phyloP scores from a whole-genome alignment of 2,113 vertebrate genomes.

The Hydropotes inermis region DNA sequence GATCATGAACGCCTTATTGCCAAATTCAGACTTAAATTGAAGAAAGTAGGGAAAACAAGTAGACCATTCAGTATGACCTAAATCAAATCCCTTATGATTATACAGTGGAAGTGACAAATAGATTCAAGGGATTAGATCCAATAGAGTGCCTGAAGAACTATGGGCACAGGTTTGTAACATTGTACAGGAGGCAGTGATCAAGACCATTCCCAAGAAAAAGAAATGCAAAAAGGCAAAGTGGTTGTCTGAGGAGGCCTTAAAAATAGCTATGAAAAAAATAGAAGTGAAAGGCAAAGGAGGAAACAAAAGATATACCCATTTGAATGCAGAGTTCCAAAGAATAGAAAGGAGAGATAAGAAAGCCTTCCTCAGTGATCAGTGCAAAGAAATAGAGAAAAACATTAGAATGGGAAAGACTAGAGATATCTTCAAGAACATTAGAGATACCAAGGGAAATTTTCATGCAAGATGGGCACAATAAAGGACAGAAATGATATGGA shows the following conservation, averaged over 20 bases:
- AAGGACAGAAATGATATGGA: neutral
- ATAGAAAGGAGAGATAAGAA: neutral
- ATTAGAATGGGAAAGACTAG: neutral
- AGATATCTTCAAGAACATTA: neutral
- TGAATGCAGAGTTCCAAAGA: neutral
- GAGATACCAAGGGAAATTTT: neutral
- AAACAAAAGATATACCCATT: neutral
- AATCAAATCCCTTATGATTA: neutral
- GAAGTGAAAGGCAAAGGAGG: neutral
- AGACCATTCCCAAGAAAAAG: neutral
- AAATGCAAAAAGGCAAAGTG: neutral
- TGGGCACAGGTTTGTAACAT: neutral
- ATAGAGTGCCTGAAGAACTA: neutral
- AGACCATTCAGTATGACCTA: neutral
- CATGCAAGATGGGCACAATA: neutral
- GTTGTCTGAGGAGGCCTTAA: neutral
- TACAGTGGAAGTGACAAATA: neutral
- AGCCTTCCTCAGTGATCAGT: neutral
- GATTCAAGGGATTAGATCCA: neutral
- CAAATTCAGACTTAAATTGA: neutral
- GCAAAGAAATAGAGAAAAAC: neutral
- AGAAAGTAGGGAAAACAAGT: neutral
- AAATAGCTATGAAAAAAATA: neutral
- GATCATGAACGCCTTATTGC: neutral
- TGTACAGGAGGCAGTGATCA: neutral